Evolutionary conservation across 2,797 vertebrate species (phyloP).

Genomic region (Cyprinella venusta): DNA sequence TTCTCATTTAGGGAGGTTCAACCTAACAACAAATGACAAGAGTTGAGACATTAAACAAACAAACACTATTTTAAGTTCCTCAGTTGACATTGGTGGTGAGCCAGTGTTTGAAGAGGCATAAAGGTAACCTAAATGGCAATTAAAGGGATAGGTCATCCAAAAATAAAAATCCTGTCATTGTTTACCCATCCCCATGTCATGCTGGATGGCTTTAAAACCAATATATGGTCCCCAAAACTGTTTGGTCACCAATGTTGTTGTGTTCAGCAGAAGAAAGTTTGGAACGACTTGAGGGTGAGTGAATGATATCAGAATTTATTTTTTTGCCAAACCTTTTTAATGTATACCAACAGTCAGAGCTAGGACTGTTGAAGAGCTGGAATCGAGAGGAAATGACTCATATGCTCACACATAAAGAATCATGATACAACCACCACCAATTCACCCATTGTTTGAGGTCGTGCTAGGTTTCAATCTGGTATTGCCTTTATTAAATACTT

Average conservation of each 20-base stretch:
- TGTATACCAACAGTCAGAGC: constrained; percentile 60
- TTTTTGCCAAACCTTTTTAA: not conserved
- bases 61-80: not conserved
- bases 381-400: constrained; percentile 69
- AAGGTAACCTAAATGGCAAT: not conserved
- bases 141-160: not conserved
- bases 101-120: not conserved
- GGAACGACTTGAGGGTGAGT: not conserved
- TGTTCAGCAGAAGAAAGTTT: not conserved
- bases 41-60: not conserved
- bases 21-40: not conserved
- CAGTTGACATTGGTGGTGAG: not conserved
- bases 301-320: not conserved
- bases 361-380: constrained; percentile 69
- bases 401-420: constrained; percentile 3
- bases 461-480: constrained; percentile 49
- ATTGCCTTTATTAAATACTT: constrained; percentile 83
- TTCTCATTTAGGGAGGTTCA: constrained; percentile 5
- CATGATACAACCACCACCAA: constrained; percentile 5
- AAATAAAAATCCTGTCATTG: not conserved
- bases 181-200: not conserved
- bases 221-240: not conserved
- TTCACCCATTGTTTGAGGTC: not conserved
- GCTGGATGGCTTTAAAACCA: not conserved
- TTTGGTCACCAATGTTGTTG: too few species aligned